Percentiles rank a stretch among this genome's conserved stretches.
These are phyloP conservation scores for Sicus ferrugineus DNA, from an alignment of 2,888 invertebrate genomes.

Conservation along the genomic window DNA sequence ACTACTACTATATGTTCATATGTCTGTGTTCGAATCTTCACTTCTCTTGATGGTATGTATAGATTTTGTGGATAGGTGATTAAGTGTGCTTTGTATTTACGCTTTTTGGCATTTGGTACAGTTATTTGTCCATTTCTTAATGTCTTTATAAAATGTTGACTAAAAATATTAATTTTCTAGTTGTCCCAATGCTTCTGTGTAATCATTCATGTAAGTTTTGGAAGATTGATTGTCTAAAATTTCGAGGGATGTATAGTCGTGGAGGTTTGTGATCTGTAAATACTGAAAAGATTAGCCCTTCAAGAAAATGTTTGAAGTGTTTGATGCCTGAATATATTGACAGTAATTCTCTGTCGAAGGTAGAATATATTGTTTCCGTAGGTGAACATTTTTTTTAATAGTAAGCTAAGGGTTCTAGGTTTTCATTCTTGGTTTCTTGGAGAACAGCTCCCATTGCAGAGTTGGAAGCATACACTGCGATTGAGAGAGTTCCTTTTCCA, in stretches of 20 bases:
- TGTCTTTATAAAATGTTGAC: not conserved
- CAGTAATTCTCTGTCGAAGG: not conserved
- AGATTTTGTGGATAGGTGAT: no score
- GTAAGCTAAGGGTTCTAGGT: not conserved
- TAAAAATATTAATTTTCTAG: not conserved
- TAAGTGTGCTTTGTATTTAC: slow-evolving; percentile 50
- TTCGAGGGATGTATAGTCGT: not conserved
- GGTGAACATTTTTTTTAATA: not conserved
- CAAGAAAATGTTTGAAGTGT: no score
- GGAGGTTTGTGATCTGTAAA: not conserved
- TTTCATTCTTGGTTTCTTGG: not conserved
- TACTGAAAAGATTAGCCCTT: no score
- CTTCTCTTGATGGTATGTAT: no score
- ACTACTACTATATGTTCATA: no score
- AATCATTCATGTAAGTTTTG: not conserved
- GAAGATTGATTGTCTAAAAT: not conserved
- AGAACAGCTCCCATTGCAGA: not conserved
- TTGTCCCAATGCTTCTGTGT: not conserved
- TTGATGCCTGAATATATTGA: not conserved
- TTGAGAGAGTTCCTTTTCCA: not conserved
- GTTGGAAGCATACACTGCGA: not conserved
- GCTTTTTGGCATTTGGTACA: no score
- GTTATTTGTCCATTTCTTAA: no score
- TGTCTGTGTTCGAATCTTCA: no score
- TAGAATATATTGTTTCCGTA: not conserved